Base-by-base conservation (phyloP, 2,113 vertebrate genomes). In the Colossoma macropomum region DNA sequence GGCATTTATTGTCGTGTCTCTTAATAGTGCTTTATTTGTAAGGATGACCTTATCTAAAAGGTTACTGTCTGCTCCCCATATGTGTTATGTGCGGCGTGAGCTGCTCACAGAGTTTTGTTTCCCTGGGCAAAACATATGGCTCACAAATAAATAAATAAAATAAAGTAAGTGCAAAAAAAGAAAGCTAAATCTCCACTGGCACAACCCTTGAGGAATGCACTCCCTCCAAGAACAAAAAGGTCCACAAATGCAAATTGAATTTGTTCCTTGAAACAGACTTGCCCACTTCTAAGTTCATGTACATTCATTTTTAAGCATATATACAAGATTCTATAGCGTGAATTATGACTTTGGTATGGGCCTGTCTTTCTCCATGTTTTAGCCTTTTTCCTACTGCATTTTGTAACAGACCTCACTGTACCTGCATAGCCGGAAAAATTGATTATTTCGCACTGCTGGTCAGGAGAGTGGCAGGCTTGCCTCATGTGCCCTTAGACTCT, bases 51-150 rank as follows among this genome's bases (percentile, higher is more conserved):
- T 85, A 84, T 77, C 83, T 83, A 60, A 69, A 83, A 81, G 68
- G 86, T 74, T 54, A 77, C n/a, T 17, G 59, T 45, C 83, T 86
- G 78, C 79, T 77, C 71, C 73, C 76, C 78, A 87, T 85, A 84
- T 85, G 86, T 87, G 80, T 84, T 38, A 2, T 38, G 23, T 23
- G n/a, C 32, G 63, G 62, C 60, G 45, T 85, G 79, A 66, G 69
- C 79, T 21, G 71, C 77, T 85, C 17, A 32, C 85, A 82, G 79
- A 87, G 85, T 65, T 86, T 86, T 82, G 72, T 88, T 88, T 90
- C 87, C 87, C 85, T 86, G 82, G 85, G 88, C 88, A 75, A 87
- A 86, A 88, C 89, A 88, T 87, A 89, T 87, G 88, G 87, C 76
- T 88, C 85, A 87, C 86, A 75, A 16, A 74, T 27, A 59, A 75